Base-by-base conservation (phyloP, 2,797 vertebrate species). In the Amblyopsis hoosieri region DNA sequence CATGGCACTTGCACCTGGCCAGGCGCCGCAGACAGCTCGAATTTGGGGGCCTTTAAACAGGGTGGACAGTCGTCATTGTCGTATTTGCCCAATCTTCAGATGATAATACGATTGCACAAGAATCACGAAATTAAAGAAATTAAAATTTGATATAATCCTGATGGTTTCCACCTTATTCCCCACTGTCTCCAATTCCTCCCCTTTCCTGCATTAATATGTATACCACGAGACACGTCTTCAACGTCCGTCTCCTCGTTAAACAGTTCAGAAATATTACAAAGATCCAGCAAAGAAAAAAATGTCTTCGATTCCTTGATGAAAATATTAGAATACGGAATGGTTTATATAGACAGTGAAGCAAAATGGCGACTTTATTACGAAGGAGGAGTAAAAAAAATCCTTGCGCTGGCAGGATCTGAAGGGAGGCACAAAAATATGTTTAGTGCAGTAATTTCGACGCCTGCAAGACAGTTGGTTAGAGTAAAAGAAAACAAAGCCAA, bases 331-430 rank as follows among this genome's bases (percentile, higher is more conserved):
- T 85, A 91, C 87, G 87, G 88, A 83, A 86, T 85, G 91, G 87
- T 93, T 92, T 92, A 91, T 88, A 92, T 84, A 91, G 91, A 91
- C 94, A 93, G 89, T 91, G 92, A 94, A 94, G 95, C 95, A 97
- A 97, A 96, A 97, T 96, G 96, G 96, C 95, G 96, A 95, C 95
- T 95, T 95, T 96, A 94, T 93, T 93, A 90, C 90, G 93, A 92
- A 94, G 92, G 93, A 94, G 91, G 92, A 93, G 91, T 87, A 87
- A 75, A 74, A 76, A 80, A 87, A 88, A 90, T 86, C 89, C 87
- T 86, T 73, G 87, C 91, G 90, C 88, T 88, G 83, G 79, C 81
- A 85, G 85, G 81, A 88, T 85, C 89, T 79, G 77, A 91, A 92
- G 88, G 86, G 90, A 90, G 90, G 79, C 88, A 89, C 86, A 80